Evolutionary conservation across 1,140 invertebrate genomes (phyloP).

Genomic region (Phenacoccus solenopsis): DNA sequence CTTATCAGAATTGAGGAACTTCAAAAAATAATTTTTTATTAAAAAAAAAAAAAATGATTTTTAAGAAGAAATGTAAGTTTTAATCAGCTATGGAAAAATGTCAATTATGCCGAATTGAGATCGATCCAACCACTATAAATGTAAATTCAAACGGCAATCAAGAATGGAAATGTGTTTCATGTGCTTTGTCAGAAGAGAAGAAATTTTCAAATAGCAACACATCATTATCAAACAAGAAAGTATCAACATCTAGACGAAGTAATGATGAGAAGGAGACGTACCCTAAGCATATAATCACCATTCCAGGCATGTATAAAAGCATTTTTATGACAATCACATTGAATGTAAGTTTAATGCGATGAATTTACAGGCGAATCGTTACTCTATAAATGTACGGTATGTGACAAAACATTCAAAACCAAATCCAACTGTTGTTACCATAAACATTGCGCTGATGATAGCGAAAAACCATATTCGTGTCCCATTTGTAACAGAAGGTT

Average conservation of each 20-base stretch:
- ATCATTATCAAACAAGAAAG: background rate
- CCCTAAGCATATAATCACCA: background rate
- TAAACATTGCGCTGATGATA: background rate
- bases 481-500: background rate
- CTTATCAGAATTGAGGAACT: no score
- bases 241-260: background rate
- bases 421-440: slow-evolving; percentile 5
- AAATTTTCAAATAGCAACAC: background rate
- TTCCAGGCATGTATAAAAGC: no score
- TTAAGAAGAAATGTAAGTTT: no score
- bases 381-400: background rate
- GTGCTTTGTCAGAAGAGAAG: background rate
- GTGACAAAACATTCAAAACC: background rate
- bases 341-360: background rate
- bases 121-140: no score
- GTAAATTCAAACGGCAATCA: background rate
- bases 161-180: background rate
- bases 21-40: no score
- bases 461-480: background rate
- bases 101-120: no score
- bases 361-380: background rate
- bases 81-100: no score
- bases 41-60: no score
- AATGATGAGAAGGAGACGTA: background rate
- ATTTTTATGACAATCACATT: no score